Evolutionary conservation across 2,888 invertebrate genomes (phyloP).

Genomic region (Megalurothrips usitatus): DNA sequence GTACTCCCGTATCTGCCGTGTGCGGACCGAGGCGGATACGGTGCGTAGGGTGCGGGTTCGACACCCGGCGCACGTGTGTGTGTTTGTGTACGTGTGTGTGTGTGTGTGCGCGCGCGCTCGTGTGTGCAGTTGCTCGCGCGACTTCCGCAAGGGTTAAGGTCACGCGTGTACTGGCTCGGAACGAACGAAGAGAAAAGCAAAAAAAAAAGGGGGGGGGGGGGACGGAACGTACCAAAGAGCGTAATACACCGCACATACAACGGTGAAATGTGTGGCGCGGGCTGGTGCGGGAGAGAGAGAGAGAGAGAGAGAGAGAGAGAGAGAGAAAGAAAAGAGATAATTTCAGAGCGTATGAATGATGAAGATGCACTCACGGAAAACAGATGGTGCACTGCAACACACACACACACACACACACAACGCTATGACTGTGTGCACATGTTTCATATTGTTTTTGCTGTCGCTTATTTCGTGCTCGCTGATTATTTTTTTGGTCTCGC

Average conservation of each 20-base stretch:
- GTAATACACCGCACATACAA: neutral
- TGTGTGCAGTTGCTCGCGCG: too few species aligned
- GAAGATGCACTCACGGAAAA: too few species aligned
- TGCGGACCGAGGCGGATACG: neutral
- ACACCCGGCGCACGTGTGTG: neutral
- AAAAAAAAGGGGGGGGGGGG: neutral
- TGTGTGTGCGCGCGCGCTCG: neutral
- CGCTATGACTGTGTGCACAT: too few species aligned
- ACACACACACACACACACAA: too few species aligned
- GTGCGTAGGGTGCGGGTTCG: neutral
- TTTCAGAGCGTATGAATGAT: too few species aligned
- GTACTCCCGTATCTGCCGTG: neutral
- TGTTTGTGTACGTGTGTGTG: neutral
- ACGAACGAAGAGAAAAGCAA: neutral
- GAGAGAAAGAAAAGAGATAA: neutral
- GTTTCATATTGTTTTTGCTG: too few species aligned
- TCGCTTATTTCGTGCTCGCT: too few species aligned
- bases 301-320: too few species aligned
- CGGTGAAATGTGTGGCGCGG: neutral
- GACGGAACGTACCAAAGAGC: neutral
- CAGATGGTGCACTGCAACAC: too few species aligned
- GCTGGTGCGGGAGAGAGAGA: neutral
- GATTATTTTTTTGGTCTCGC: too few species aligned
- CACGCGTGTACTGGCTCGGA: neutral
- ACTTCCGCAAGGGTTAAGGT: neutral